Conservation (phyloP, 1,140 invertebrate genomes). For the Eufriesea mexicana region DNA sequence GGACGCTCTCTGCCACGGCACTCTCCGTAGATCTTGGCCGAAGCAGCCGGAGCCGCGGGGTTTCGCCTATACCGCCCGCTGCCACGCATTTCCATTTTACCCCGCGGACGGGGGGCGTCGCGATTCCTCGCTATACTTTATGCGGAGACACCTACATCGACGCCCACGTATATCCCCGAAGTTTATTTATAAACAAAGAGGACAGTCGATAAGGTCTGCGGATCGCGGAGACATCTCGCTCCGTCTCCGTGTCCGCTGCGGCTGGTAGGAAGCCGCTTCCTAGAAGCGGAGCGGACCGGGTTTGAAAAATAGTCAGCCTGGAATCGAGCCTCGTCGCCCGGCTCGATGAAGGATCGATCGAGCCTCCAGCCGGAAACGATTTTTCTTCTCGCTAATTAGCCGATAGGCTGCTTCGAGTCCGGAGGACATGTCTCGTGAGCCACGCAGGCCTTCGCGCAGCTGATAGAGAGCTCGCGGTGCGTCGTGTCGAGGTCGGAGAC, state of each 20-base stretch:
- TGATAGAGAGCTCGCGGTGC: too few species aligned
- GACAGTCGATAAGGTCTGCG: conserved; percentile 35
- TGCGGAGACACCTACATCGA: conserved; percentile 46
- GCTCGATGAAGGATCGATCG: conserved; percentile 29
- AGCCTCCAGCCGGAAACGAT: not conserved
- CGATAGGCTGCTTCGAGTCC: not conserved
- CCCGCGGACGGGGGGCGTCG: conserved; percentile 52
- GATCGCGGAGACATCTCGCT: conserved; percentile 34
- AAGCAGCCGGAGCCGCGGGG: conserved; percentile 67
- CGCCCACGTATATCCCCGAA: conserved; percentile 8
- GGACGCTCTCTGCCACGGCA: conserved; percentile 19
- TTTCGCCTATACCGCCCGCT: conserved; percentile 72
- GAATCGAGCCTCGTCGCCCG: not conserved
- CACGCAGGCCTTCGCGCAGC: not conserved
- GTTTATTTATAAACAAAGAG: conserved; percentile 58
- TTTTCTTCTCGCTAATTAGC: conserved; percentile 27
- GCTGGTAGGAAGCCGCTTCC: conserved; percentile 26
- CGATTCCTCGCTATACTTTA: conserved; percentile 46
- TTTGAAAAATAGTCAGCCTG: conserved; percentile 25
- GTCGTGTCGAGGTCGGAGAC: too few species aligned
- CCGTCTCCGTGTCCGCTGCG: not conserved
- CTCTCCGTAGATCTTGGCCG: conserved; percentile 20
- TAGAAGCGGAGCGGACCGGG: conserved; percentile 10
- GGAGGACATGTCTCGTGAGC: not conserved
- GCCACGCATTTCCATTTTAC: conserved; percentile 76